These are phyloP conservation scores for Coenonympha arcania DNA, from an alignment of 2,888 invertebrate species.

Conservation along the genomic window DNA sequence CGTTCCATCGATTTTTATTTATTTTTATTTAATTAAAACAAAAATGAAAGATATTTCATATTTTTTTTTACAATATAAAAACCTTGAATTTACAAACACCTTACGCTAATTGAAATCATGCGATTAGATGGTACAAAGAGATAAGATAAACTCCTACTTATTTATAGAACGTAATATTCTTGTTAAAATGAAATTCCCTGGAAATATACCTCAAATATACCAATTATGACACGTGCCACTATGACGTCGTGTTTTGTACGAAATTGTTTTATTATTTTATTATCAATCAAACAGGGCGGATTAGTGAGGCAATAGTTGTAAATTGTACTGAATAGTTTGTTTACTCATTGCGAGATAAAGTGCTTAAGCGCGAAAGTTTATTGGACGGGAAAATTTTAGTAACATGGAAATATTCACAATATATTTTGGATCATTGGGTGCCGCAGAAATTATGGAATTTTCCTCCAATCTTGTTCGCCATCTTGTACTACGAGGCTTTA, in stretches of 20 bases:
- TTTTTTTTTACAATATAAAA: too few relatives aligned
- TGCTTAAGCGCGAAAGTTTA: background rate
- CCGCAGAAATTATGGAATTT: background rate
- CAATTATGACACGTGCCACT: background rate
- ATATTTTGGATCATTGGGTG: background rate
- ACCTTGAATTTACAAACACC: too few relatives aligned
- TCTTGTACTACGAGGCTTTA: too few relatives aligned
- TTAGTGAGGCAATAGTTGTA: constrained; percentile 7
- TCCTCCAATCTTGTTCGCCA: too few relatives aligned
- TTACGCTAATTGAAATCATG: too few relatives aligned
- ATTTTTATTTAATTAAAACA: too few relatives aligned
- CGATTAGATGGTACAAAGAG: background rate
- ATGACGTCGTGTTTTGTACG: constrained; percentile 2
- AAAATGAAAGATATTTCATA: too few relatives aligned
- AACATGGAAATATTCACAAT: background rate
- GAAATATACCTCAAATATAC: constrained; percentile 3
- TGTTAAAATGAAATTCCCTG: background rate
- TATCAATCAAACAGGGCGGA: background rate
- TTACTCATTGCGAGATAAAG: background rate
- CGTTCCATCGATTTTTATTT: too few relatives aligned
- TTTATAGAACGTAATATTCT: background rate
- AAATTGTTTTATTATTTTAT: too few relatives aligned
- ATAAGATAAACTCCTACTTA: constrained; percentile 2
- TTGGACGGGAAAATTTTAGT: background rate
- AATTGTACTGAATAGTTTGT: background rate